Evolutionary conservation across 2,888 invertebrate species (phyloP), one percentile per base, ranked within the genome.

Genomic region (Trachelus iudaicus): DNA sequence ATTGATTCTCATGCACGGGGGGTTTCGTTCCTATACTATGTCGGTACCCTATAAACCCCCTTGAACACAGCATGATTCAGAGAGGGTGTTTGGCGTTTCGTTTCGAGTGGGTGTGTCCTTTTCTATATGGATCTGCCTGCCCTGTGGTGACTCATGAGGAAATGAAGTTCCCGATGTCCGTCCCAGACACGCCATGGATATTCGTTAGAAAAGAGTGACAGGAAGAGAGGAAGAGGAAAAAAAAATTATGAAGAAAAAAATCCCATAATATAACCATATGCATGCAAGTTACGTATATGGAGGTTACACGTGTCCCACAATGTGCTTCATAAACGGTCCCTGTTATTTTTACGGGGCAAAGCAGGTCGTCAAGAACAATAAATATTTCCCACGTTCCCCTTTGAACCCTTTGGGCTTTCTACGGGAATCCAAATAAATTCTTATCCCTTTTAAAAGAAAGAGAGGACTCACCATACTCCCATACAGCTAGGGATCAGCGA

Each of bases 101-200:
- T 34, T 73, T 33, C 81, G 85, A 82, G 83, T 84, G 80, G 78
- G 81, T 78, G 75, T 79, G 79, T 81, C 40, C 75, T 76, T 79
- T 74, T 77, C 77, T 75, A 75, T 73, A 74, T 76, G 33, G 23
- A 13, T 78, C 71, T 75, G 37, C 79, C 69, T 78, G 77, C 75
- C 71, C 56, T 69, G 69, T 34, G 76, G 82, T 88, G 87, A 88
- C 83, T 88, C 87, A 88, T 82, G 82, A 83, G 86, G 87, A 82
- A 85, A 81, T 83, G 75, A 81, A 84, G 37, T 23, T 74, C 9
- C 71, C 56, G 9, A 15, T 56, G 56, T 56, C 23, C 56, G 56
- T 56, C 9, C 56, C 56, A 56, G 56, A 56, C 56, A 56, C 56
- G 56, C 23, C 56, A 56, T 56, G 23, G 56, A 56, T 56, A 56